A percentile compares a stretch with the other conserved stretches of the same genome.
phyloP scores from a whole-genome alignment of 2,113 vertebrate species.

The Brachionichthys hirsutus region DNA sequence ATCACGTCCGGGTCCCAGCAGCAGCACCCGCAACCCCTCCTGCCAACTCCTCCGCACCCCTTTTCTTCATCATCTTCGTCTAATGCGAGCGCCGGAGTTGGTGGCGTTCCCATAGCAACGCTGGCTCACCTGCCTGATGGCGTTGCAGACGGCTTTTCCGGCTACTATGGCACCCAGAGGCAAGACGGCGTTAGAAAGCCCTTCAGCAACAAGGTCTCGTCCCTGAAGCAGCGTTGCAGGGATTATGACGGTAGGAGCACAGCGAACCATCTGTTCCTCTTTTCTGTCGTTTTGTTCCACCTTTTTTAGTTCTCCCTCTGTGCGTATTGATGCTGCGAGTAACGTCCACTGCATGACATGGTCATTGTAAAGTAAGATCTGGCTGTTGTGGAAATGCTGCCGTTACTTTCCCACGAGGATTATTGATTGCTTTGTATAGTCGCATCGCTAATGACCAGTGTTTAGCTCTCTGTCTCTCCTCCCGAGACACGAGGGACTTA shows the following conservation, averaged over 20 bases:
- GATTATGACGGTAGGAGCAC: slow-evolving; percentile 91
- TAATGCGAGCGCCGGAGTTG: slow-evolving; percentile 79
- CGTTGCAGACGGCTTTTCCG: slow-evolving; percentile 95
- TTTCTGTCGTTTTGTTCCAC: background rate
- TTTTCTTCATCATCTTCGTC: slow-evolving; percentile 64
- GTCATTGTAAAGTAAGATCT: slow-evolving; percentile 1
- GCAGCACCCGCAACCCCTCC: slow-evolving; percentile 43
- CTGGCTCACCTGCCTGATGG: slow-evolving; percentile 91
- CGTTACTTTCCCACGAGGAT: slow-evolving; percentile 29
- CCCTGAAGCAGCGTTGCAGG: slow-evolving; percentile 92
- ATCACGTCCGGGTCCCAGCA: slow-evolving; percentile 70
- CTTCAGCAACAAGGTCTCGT: slow-evolving; percentile 80
- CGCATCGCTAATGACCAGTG: slow-evolving; percentile 70
- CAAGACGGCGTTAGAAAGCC: slow-evolving; percentile 80
- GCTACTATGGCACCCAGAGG: slow-evolving; percentile 87
- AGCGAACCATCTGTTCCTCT: background rate
- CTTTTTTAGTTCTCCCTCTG: background rate
- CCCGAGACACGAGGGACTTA: slow-evolving; percentile 47
- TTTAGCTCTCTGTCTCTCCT: slow-evolving; percentile 36
- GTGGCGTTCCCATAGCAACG: slow-evolving; percentile 84
- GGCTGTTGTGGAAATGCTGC: background rate
- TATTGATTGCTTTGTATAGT: slow-evolving; percentile 50
- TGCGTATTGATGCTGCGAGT: background rate
- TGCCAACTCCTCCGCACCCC: slow-evolving; percentile 76
- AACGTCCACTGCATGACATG: background rate